Base-by-base conservation (phyloP, 2,888 invertebrate species). In the Leptopilina syphax region DNA sequence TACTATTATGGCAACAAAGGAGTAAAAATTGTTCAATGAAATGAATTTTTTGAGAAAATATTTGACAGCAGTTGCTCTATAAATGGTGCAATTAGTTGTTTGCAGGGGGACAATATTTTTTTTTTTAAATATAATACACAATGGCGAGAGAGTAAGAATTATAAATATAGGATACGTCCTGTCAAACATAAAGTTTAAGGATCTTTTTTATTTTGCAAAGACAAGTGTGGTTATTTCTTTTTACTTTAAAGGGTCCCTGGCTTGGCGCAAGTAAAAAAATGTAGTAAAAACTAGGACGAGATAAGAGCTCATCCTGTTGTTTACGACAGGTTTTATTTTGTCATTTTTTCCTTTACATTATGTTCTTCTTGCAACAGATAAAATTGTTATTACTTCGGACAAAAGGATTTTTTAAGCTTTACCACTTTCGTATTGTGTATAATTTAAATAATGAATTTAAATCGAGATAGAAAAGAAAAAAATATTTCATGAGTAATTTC, bases 151-250 rank as follows among this genome's bases (percentile, higher is more conserved):
- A 10, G 24, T 18, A 57, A 57, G 50, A 70, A 70, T 70, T 24
- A 47, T 54, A 70, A 50, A 13, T 68, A 50, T 34, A 13, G 50
- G 57, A 34, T 73, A 57, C 27, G 3, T 27, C 13, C 70, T 57
- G 54, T 27, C 27, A 24, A 73, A 73, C 70, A 13, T 73, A 73
- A 73, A 54, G 34, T 54, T 24, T 4, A 57, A 73, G 54, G 54
- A 54, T 54, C 8, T 27, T 57, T 73, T 73, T 73, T 54, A 54
- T 57, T 73, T 73, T 3, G 13, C 54, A 34, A 34, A 73, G 54
- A 73, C 54, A 73, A 73, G 54, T 73, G 70, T 57, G 27, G 27
- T 73, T 73, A 57, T 57, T 70, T 70, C 50, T 70, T 57, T 73
- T 24, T 57, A 54, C 57, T 73, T 73, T 57, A 73, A 57, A 54